A percentile compares a stretch with the other conserved stretches of the same genome.
These are phyloP conservation scores for Eubasilissa regina DNA, from an alignment of 1,140 invertebrate species.

Conservation along the genomic window DNA sequence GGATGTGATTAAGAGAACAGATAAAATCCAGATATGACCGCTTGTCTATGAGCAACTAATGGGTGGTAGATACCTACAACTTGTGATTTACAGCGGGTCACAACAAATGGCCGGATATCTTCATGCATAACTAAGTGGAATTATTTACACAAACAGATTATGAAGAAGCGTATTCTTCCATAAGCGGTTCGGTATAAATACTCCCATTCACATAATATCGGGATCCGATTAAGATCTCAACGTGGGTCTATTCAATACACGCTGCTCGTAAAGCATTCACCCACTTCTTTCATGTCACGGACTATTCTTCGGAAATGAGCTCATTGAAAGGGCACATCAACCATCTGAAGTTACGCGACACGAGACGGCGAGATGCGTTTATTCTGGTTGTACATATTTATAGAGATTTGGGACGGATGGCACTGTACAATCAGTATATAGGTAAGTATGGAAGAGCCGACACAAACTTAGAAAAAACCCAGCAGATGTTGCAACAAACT, in stretches of 20 bases:
- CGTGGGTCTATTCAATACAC: slow-evolving; percentile 49
- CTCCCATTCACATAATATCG: slow-evolving; percentile 52
- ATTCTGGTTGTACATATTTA: not conserved
- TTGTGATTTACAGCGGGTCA: slow-evolving; percentile 10
- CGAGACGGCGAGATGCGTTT: slow-evolving; percentile 19
- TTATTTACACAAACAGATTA: slow-evolving; percentile 58
- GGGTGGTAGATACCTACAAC: not conserved
- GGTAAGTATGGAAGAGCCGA: not conserved
- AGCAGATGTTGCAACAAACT: slow-evolving; percentile 11
- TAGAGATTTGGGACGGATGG: slow-evolving; percentile 13
- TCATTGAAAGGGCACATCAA: slow-evolving; percentile 3
- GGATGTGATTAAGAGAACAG: too few species aligned
- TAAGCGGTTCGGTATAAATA: slow-evolving; percentile 48
- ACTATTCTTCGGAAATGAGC: slow-evolving; percentile 20
- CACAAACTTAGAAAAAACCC: too few species aligned
- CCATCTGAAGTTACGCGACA: slow-evolving; percentile 14
- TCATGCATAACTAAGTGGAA: slow-evolving; percentile 59
- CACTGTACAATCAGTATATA: not conserved
- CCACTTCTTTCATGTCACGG: slow-evolving; percentile 48
- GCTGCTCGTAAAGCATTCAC: slow-evolving; percentile 47
- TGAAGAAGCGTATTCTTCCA: slow-evolving; percentile 49
- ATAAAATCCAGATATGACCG: too few species aligned
- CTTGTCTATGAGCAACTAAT: too few species aligned
- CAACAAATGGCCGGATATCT: slow-evolving; percentile 58
- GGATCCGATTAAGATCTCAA: slow-evolving; percentile 59